Conservation (phyloP, 2,888 invertebrate genomes). For the Geotrupes spiniger region DNA sequence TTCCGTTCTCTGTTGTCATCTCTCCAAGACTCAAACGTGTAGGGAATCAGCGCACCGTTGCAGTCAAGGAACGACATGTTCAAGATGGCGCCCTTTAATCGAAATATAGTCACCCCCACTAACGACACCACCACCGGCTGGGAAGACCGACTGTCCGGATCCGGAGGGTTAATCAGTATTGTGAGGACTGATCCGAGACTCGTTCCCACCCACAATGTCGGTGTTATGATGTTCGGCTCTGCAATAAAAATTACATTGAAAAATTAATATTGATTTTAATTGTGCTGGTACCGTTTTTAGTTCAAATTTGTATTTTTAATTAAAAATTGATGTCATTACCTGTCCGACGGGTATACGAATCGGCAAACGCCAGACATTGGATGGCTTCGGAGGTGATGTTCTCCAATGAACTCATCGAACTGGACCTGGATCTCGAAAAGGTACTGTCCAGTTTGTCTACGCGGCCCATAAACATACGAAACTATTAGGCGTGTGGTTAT, state of each 20-base stretch:
- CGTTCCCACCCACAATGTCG: conserved; percentile 97
- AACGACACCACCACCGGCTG: conserved; percentile 87
- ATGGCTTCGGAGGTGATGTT: conserved; percentile 95
- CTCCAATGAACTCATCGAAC: conserved; percentile 96
- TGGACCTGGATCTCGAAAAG: conserved; percentile 94
- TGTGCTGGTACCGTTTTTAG: too few relatives aligned
- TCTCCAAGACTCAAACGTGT: conserved; percentile 89
- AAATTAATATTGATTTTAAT: too few relatives aligned
- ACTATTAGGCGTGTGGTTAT: conserved; percentile 29
- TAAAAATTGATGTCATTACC: conserved; percentile 64
- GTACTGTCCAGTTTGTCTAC: conserved; percentile 96
- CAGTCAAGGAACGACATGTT: conserved; percentile 96
- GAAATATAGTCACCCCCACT: conserved; percentile 94
- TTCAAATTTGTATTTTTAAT: too few relatives aligned
- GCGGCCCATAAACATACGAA: conserved; percentile 61
- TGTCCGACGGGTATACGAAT: conserved; percentile 91
- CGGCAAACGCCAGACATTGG: conserved; percentile 93
- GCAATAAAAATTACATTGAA: too few relatives aligned
- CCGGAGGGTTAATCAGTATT: conserved; percentile 80
- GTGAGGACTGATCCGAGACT: conserved; percentile 95
- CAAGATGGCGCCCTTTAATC: conserved; percentile 92
- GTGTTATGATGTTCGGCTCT: conserved; percentile 81
- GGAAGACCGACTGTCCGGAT: conserved; percentile 75
- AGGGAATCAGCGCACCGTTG: conserved; percentile 87
- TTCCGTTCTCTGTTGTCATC: conserved; percentile 72